These are phyloP conservation scores for Phortica magna DNA, from an alignment of 2,888 invertebrate genomes.

Conservation along the genomic window DNA sequence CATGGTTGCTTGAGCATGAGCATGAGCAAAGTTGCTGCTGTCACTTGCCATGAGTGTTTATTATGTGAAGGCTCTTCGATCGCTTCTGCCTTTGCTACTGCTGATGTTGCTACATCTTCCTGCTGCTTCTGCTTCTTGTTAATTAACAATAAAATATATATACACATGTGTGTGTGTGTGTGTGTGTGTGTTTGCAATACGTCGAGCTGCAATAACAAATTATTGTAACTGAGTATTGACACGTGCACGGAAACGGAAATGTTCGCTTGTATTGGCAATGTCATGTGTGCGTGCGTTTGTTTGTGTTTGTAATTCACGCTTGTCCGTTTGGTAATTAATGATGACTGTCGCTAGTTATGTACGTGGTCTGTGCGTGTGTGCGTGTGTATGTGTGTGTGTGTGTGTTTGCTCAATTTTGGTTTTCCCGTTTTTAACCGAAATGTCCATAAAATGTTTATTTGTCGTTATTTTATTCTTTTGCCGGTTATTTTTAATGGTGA, in stretches of 20 bases:
- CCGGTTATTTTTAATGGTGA: slow-evolving; percentile 2
- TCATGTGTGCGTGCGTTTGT: background rate
- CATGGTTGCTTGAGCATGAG: slow-evolving; percentile 55
- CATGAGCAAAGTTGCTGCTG: no score
- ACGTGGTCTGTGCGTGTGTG: background rate
- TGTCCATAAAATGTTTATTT: background rate
- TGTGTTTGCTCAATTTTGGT: background rate
- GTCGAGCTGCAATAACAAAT: background rate
- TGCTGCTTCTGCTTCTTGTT: background rate
- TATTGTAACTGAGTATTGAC: slow-evolving; percentile 1
- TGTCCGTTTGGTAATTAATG: slow-evolving; percentile 27
- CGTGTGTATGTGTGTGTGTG: background rate
- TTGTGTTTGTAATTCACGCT: slow-evolving; percentile 5
- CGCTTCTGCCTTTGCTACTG: slow-evolving; percentile 54
- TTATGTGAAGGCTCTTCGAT: slow-evolving; percentile 47
- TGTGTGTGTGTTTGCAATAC: background rate
- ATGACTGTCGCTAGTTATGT: background rate
- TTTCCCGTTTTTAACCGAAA: slow-evolving; percentile 1
- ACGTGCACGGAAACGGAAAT: slow-evolving; percentile 13
- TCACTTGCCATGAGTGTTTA: no score
- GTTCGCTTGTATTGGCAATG: background rate
- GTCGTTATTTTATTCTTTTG: background rate
- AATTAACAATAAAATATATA: slow-evolving; percentile 21
- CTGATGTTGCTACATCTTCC: slow-evolving; percentile 15
- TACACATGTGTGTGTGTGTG: background rate